Conservation (phyloP, 2,888 invertebrate species). For the Dryadula phaetusa region DNA sequence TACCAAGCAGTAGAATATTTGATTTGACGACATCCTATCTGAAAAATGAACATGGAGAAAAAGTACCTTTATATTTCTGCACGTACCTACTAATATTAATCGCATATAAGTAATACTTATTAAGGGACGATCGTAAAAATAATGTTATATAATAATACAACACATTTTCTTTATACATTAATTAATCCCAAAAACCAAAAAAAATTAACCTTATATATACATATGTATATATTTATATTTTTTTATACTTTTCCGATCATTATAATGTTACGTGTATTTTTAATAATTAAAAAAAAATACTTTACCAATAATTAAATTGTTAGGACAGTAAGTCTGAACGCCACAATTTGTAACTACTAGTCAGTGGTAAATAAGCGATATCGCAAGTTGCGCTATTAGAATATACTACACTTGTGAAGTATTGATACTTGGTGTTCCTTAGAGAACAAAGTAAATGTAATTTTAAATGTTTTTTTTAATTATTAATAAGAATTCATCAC, state of each 20-base stretch:
- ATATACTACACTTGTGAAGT: conserved; percentile 30
- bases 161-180: too few species aligned
- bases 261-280: neutral
- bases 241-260: neutral
- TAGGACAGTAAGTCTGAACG: conserved; percentile 1
- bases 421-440: conserved; percentile 44
- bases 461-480: too few species aligned
- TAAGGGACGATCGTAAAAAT: too few species aligned
- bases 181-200: too few species aligned
- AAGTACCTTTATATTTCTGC: too few species aligned
- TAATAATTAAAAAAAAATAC: neutral
- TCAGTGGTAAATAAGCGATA: conserved; percentile 17
- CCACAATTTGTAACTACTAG: conserved; percentile 15
- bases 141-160: too few species aligned
- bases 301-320: conserved; percentile 5
- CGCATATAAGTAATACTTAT: too few species aligned
- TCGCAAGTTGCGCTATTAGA: conserved; percentile 23
- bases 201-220: too few species aligned
- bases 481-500: too few species aligned
- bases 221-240: too few species aligned
- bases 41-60: conserved; percentile 42
- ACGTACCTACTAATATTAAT: too few species aligned
- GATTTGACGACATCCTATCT: conserved; percentile 55
- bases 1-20: conserved; percentile 48
- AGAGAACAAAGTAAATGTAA: neutral